phyloP scores from a whole-genome alignment of 2,888 invertebrate species.

The Seladonia tumulorum region DNA sequence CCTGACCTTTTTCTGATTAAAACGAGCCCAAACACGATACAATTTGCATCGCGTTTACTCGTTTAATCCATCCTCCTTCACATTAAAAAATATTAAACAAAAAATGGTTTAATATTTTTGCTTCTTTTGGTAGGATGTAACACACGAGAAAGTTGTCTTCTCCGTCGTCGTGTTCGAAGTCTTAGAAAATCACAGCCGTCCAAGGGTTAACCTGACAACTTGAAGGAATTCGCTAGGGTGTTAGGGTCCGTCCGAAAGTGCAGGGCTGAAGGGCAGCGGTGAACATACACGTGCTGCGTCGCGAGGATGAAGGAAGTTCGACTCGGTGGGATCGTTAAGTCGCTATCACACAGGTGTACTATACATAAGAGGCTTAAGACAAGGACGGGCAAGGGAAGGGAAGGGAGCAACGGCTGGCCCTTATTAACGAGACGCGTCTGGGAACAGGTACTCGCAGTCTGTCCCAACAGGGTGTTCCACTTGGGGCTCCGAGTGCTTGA shows the following conservation, averaged over 20 bases:
- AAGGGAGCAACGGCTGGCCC: constrained; percentile 21
- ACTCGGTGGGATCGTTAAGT: constrained; percentile 45
- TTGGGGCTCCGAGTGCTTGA: neutral
- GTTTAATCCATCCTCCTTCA: too few relatives aligned
- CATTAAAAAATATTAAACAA: neutral
- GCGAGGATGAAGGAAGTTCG: constrained; percentile 33
- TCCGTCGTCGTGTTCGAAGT: neutral
- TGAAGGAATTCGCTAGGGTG: constrained; percentile 2
- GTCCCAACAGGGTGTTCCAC: neutral
- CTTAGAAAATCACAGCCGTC: neutral
- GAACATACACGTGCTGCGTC: constrained; percentile 8
- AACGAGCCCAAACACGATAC: too few relatives aligned
- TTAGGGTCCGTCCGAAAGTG: neutral
- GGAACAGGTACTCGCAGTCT: constrained; percentile 25
- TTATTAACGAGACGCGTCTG: constrained; percentile 50
- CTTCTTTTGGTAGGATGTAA: neutral
- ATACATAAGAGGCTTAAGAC: constrained; percentile 52
- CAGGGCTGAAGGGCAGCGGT: constrained; percentile 1
- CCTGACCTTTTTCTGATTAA: too few relatives aligned
- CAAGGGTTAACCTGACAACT: neutral
- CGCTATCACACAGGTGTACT: constrained; percentile 34
- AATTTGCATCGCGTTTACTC: too few relatives aligned
- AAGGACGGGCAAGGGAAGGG: constrained; percentile 1
- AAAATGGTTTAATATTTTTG: neutral
- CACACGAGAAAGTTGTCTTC: neutral